Conservation (phyloP, 2,888 invertebrate genomes). For the Limnephilus rhombicus region DNA sequence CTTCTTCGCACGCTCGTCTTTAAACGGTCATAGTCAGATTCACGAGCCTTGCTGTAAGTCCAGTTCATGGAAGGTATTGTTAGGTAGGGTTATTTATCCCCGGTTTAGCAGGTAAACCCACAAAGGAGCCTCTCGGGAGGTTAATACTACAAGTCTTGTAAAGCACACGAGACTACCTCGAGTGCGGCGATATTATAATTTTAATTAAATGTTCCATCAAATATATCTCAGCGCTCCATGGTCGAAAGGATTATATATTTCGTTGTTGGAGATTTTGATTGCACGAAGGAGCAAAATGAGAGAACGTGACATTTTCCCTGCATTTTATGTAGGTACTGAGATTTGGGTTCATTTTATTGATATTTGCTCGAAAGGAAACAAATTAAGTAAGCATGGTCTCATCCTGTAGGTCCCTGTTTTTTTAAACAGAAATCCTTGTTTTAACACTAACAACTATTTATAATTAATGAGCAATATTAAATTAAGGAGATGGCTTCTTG, state of each 20-base stretch:
- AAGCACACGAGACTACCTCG: background rate
- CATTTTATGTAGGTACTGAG: no score
- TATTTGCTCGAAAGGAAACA: no score
- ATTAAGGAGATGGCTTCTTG: no score
- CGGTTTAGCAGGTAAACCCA: background rate
- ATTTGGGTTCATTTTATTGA: no score
- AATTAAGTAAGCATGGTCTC: no score
- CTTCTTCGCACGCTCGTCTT: background rate
- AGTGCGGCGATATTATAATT: constrained; percentile 34
- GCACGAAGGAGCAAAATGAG: background rate
- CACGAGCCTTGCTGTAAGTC: background rate
- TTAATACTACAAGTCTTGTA: background rate
- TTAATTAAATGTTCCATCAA: constrained; percentile 32
- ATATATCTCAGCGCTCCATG: background rate
- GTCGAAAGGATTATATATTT: background rate
- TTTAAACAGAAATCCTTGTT: no score
- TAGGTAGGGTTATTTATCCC: background rate
- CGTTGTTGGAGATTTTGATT: background rate
- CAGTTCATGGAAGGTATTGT: background rate
- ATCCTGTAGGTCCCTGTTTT: no score
- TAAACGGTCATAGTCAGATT: background rate
- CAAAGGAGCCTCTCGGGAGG: background rate
- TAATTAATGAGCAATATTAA: no score
- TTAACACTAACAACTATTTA: no score
- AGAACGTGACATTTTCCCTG: background rate